Conservation (phyloP, 2,113 vertebrate species). For the Raja brachyura region DNA sequence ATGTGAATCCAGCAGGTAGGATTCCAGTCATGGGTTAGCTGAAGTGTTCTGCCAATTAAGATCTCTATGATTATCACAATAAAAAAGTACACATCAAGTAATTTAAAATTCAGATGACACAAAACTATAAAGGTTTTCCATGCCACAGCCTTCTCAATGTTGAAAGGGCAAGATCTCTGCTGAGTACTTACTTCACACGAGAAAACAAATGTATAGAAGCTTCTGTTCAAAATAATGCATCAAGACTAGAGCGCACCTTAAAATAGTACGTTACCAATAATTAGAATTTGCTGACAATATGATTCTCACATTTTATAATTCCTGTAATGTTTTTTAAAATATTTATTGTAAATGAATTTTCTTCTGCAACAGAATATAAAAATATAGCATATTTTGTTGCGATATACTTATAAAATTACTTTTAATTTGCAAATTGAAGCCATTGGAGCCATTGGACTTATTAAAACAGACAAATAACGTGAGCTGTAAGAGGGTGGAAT, state of each 20-base stretch:
- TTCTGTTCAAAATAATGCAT: too few species aligned
- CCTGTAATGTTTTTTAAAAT: neutral
- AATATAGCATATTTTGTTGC: neutral
- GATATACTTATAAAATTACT: neutral
- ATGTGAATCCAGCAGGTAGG: neutral
- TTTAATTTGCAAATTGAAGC: neutral
- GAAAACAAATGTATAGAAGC: too few species aligned
- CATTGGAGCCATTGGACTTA: neutral
- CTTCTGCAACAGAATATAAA: neutral
- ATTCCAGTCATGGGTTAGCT: neutral
- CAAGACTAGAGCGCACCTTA: too few species aligned
- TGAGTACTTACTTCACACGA: too few species aligned
- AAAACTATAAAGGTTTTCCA: neutral
- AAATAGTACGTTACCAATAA: too few species aligned
- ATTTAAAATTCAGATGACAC: neutral
- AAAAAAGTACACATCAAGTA: neutral
- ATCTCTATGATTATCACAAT: neutral
- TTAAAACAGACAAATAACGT: neutral
- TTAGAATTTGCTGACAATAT: constrained; percentile 12
- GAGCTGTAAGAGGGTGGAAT: neutral
- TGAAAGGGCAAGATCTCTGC: neutral
- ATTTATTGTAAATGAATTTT: constrained; percentile 5
- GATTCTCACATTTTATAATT: neutral
- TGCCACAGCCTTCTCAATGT: neutral
- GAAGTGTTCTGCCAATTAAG: neutral